Evolutionary conservation across 1,140 invertebrate genomes (phyloP), one percentile per base, ranked within the genome.

Genomic region (Neotoxoptera formosana): DNA sequence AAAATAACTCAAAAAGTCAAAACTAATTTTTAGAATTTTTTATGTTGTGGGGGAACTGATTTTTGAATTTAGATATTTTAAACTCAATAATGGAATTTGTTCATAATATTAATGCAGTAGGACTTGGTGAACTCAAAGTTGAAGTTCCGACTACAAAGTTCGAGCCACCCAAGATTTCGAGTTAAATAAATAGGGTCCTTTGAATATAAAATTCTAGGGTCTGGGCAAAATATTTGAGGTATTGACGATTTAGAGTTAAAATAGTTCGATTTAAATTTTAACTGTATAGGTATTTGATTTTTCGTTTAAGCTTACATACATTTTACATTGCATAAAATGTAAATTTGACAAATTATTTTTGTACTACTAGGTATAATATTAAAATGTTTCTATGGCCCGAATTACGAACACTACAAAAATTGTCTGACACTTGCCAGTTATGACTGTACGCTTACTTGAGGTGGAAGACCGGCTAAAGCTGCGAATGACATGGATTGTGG

Each of bases 401-500:
- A 11, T 25, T 7, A 86, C 83, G 9, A 86, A 25, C 3, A 23
- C n/a, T 30, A 84, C 36, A 84, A 45, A 90, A 53, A 21, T 21
- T 14, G 2, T 36, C 17, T 21, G 17, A 20, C 76, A 7, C 2
- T 81, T 2, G 34, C 6, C 21, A 34, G 36, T 45, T 30, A 41
- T n/a, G 3, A 20, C 4, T 17, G 20, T 36, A 25, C 6, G 90
- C 94, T 94, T 95, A 96, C 96, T 95, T 97, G 95, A 47, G 95
- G 94, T 94, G 94, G 95, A 89, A 96, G 94, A 45, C 97, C 97
- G 56, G 98, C 98, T 7, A 98, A 96, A 9, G 96, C 95, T 14
- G 97, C 97, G 95, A 98, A 98, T 9, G 98, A 98, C 81, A 98
- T 97, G 3, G 97, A 97, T 95, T 98, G 98, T 1, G 98, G 98